Conservation (phyloP, 2,113 vertebrate genomes). For the Trematomus loennbergii region DNA sequence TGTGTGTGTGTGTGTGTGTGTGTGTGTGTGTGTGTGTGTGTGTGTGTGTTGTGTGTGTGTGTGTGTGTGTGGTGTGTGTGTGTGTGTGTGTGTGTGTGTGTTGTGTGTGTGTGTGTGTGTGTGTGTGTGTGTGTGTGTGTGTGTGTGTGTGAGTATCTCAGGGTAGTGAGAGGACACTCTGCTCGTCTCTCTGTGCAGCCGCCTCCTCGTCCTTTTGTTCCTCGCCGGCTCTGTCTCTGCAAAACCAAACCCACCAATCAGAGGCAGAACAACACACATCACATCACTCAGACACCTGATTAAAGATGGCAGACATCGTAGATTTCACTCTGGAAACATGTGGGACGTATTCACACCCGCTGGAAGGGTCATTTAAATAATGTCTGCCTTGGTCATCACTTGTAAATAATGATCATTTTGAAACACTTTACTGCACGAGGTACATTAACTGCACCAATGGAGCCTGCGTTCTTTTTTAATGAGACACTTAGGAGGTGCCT, state of each 20-base stretch:
- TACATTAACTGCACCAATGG: neutral
- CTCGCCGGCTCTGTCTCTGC: constrained; percentile 72
- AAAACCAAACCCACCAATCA: constrained; percentile 62
- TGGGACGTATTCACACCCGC: neutral
- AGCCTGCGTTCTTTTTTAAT: neutral
- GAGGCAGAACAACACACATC: constrained; percentile 21
- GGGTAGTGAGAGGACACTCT: constrained; percentile 81
- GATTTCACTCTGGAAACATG: neutral
- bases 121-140: neutral
- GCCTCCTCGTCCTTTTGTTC: constrained; percentile 80
- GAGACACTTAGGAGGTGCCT: constrained; percentile 11
- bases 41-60: neutral
- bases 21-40: neutral
- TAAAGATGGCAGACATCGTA: constrained; percentile 11
- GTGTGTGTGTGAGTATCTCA: constrained; percentile 59
- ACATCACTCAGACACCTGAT: constrained; percentile 20
- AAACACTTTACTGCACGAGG: neutral
- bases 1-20: neutral
- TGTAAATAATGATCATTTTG: constrained; percentile 2
- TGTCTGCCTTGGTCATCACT: neutral
- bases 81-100: neutral
- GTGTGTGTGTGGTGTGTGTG: neutral
- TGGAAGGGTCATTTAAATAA: neutral
- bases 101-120: neutral
- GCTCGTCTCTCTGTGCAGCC: constrained; percentile 79